Conservation (phyloP, 1,140 invertebrate species). For the Diabrotica undecimpunctata region DNA sequence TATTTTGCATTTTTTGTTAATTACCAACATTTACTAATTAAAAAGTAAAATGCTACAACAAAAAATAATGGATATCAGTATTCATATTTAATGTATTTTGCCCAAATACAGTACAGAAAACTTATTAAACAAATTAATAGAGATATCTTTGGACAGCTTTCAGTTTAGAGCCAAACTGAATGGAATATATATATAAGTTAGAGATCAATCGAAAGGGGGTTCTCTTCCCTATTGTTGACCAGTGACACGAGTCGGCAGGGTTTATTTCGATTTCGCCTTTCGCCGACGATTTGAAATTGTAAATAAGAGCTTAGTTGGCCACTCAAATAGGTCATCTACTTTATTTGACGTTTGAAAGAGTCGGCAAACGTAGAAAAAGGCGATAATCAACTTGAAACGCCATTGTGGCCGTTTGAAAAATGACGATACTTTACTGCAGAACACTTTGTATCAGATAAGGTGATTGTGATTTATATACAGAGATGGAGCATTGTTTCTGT, state of each 20-base stretch:
- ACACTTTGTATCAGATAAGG: constrained; percentile 24
- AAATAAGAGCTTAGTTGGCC: constrained; percentile 35
- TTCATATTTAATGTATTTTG: no score
- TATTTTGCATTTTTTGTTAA: no score
- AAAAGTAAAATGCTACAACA: no score
- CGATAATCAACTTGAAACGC: constrained; percentile 33
- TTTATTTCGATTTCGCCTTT: constrained; percentile 18
- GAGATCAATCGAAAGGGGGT: background rate
- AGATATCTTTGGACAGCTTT: no score
- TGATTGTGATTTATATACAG: constrained; percentile 19
- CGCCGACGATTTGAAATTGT: constrained; percentile 35
- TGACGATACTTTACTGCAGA: constrained; percentile 27
- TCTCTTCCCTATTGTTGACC: constrained; percentile 19
- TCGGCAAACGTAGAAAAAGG: constrained; percentile 27
- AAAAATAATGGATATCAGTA: no score
- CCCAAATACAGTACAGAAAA: no score
- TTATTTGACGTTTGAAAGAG: constrained; percentile 31
- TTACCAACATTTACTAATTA: no score
- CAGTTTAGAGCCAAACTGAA: background rate
- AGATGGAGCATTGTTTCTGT: constrained; percentile 7
- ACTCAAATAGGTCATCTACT: constrained; percentile 26
- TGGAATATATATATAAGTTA: background rate
- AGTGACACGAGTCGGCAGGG: constrained; percentile 13
- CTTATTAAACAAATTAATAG: no score
- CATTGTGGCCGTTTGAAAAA: constrained; percentile 33